Base-by-base conservation (phyloP, 2,113 vertebrate species). In the Pseudois nayaur region DNA sequence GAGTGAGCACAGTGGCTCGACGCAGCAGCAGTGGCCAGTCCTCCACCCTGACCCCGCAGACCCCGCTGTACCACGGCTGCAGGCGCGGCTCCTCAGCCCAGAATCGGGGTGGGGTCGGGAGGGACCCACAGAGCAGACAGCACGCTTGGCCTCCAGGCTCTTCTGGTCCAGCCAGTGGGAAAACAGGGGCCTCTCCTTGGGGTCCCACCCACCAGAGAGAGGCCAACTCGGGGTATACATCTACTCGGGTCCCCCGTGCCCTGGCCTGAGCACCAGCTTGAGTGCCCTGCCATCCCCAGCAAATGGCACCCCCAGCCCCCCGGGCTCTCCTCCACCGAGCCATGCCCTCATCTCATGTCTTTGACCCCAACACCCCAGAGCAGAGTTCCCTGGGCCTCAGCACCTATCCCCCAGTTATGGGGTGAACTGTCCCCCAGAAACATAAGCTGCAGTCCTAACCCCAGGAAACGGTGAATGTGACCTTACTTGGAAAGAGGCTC, bases 1-100 rank as follows among this genome's bases (percentile, higher is more conserved):
- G 4, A 1, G 31, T 0, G 0, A 52, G 29, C 55, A 27, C 11
- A 0, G 21, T 0, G 3, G 27, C 10, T 0, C 0, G 4, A 29
- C 1, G 0, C 0, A 9, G 86, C 15, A 54, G 67, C n/a, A 33
- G 43, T 6, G 60, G 57, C 48, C 17, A 2, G 2, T 21, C 19
- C 27, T n/a, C 64, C 64, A 43, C 6, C 48, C 52, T 1, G 7
- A 16, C 29, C 62, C n/a, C 1, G 0, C 14, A 7, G 50, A 21
- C 8, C 31, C 59, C 0, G 0, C 15, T 2, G 21, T 45, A 12
- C 59, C 64, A 29, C 8, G 1, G 54, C 23, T 3, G 17, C 64
- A 60, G 19, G 33, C 3, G 8, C 4, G 2, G 43, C 43, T 27
- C 67, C 82, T 76, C 55, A 4, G 16, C 27, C 43, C 6, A 4